Evolutionary conservation across 2,113 vertebrate genomes (phyloP), one percentile per base, ranked within the genome.

Genomic region (Coturnix japonica): DNA sequence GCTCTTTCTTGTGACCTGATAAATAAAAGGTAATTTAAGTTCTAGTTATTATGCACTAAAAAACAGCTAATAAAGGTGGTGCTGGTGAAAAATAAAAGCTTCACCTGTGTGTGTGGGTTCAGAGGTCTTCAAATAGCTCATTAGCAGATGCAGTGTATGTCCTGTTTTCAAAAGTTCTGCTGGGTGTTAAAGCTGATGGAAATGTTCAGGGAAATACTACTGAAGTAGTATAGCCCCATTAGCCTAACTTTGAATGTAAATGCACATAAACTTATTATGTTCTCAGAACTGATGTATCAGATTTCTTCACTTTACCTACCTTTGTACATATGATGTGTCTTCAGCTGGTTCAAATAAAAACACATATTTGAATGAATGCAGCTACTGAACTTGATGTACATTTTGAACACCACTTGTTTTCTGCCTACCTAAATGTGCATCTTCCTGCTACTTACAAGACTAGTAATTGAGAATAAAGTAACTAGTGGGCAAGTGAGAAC

Each of bases 401-500:
- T 71, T 87, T 31, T 54, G 43, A 80, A 47, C 60, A 64, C 35
- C 10, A 6, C 37, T 51, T 86, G 47, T 69, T 82, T 93, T 71
- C 33, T 78, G 35, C 71, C 56, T 83, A 46, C 84, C 47, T 85
- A 64, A 77, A 39, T 56, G 6, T 54, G 0, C 72, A 11, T 87
- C 74, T 89, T 91, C 84, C 26, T 72, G 49, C 44, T 89, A 30
- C 30, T 49, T 59, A 35, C 11, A 30, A 51, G 67, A 70, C 30
- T 8, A 7, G 2, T 54, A 35, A 67, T 65, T 71, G 23, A 66
- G 56, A 85, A 46, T 59, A 35, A 74, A 69, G 43, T 74, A 47
- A 49, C 57, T 89, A 95, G 66, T 19, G 65, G 16, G 35, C 44
- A 54, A 63, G 77, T 94, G 64, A 94, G 92, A 87, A 91, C 92